These are phyloP conservation scores for Ceratotherium simum DNA, from an alignment of 2,113 vertebrate genomes.

Conservation along the genomic window DNA sequence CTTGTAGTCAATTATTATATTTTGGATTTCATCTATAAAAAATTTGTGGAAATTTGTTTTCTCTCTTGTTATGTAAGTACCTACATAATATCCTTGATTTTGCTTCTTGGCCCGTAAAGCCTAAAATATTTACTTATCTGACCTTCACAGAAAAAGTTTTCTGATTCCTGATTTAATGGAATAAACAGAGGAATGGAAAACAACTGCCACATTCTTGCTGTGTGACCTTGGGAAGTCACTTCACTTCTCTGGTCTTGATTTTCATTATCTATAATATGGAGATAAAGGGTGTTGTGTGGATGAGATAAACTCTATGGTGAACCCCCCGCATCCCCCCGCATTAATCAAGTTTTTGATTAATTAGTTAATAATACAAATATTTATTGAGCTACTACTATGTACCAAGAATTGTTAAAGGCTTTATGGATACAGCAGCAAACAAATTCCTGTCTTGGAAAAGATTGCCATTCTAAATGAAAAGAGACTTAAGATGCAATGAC, in stretches of 20 bases:
- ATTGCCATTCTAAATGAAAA: conserved; percentile 19
- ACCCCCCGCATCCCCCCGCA: neutral
- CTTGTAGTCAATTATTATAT: neutral
- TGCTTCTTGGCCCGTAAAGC: conserved; percentile 12
- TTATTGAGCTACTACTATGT: neutral
- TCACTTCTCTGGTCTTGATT: conserved; percentile 16
- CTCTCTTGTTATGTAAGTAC: neutral
- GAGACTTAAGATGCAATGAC: neutral
- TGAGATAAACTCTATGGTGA: neutral
- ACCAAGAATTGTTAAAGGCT: neutral
- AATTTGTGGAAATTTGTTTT: neutral
- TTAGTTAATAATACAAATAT: neutral
- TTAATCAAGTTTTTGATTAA: neutral
- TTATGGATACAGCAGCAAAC: neutral
- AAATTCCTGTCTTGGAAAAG: neutral
- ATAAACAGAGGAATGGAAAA: neutral
- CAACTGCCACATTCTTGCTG: neutral
- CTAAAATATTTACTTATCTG: neutral
- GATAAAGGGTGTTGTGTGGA: neutral
- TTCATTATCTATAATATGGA: conserved; percentile 46
- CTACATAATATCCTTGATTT: neutral
- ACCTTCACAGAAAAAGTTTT: conserved; percentile 48
- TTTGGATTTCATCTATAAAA: conserved; percentile 53
- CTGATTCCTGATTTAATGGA: neutral
- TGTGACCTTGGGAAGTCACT: conserved; percentile 22